Conservation (phyloP, 2,888 invertebrate genomes). For the Uloborus plumipes region DNA sequence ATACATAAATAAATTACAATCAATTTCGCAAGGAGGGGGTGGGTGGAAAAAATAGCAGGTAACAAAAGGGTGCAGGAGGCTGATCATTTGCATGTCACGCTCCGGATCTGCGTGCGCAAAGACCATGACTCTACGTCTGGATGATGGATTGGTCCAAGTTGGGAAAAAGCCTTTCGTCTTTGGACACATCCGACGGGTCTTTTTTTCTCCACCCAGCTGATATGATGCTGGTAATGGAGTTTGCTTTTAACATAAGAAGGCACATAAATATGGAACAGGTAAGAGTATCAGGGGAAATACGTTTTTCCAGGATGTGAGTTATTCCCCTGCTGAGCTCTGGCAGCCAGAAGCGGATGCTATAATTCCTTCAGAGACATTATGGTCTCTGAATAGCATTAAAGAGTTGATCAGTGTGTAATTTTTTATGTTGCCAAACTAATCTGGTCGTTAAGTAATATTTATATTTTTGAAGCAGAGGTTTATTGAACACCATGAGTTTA, state of each 20-base stretch:
- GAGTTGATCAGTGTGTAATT: too few relatives aligned
- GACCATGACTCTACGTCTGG: slow-evolving; percentile 26
- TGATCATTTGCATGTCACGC: slow-evolving; percentile 35
- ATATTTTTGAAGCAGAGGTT: too few relatives aligned
- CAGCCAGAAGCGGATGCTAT: not conserved
- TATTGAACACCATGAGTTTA: too few relatives aligned
- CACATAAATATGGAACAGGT: slow-evolving; percentile 48
- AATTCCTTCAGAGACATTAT: slow-evolving; percentile 3
- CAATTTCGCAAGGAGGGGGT: slow-evolving; percentile 23
- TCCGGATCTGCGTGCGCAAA: slow-evolving; percentile 20
- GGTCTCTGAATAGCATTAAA: too few relatives aligned
- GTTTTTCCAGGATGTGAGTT: slow-evolving; percentile 24
- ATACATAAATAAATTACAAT: slow-evolving; percentile 53
- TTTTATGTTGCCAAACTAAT: too few relatives aligned
- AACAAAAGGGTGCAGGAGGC: slow-evolving; percentile 19
- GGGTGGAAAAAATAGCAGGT: not conserved
- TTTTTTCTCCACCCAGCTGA: too few relatives aligned
- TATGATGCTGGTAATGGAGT: not conserved
- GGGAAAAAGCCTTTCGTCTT: too few relatives aligned
- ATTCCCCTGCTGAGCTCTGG: slow-evolving; percentile 27
- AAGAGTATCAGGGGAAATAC: slow-evolving; percentile 25
- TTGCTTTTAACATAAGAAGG: slow-evolving; percentile 31
- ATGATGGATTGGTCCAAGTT: slow-evolving; percentile 21
- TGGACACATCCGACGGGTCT: too few relatives aligned
- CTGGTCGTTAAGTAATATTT: too few relatives aligned